These are phyloP conservation scores for Drosophila macrospina DNA, from an alignment of 2,888 invertebrate species.

Conservation along the genomic window DNA sequence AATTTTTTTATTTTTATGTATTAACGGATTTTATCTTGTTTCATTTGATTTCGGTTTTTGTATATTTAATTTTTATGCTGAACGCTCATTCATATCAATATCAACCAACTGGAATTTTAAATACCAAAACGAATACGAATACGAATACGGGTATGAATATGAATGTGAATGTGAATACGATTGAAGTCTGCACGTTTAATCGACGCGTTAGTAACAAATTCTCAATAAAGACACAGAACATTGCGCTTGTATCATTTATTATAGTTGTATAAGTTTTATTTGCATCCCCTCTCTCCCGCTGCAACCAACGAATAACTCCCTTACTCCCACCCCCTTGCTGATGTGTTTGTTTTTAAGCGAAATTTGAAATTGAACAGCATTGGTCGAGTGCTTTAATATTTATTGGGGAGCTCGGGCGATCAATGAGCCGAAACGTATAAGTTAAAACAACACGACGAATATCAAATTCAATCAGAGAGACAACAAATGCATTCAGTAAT, in stretches of 20 bases:
- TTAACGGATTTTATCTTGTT: constrained; percentile 41
- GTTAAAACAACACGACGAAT: constrained; percentile 43
- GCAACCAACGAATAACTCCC: too few relatives aligned
- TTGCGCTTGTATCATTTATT: constrained; percentile 42
- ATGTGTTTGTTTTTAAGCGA: constrained; percentile 14
- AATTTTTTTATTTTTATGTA: not conserved
- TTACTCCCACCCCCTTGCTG: too few relatives aligned
- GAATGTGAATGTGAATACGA: constrained; percentile 28
- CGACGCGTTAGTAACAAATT: constrained; percentile 30
- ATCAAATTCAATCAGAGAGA: constrained; percentile 49
- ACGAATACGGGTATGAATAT: constrained; percentile 8
- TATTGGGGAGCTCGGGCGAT: constrained; percentile 47
- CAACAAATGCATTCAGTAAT: constrained; percentile 37
- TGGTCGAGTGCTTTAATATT: constrained; percentile 47
- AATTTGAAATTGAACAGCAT: constrained; percentile 35
- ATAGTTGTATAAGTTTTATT: constrained; percentile 28
- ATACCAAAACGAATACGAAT: constrained; percentile 23
- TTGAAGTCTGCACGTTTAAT: constrained; percentile 38
- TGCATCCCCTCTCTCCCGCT: not conserved
- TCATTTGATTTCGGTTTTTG: constrained; percentile 36
- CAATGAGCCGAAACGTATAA: constrained; percentile 49
- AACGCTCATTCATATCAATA: constrained; percentile 36
- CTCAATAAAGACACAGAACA: constrained; percentile 21
- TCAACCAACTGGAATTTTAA: constrained; percentile 48
- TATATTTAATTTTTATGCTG: constrained; percentile 27